Percentiles rank a stretch among this genome's conserved stretches.
These are phyloP conservation scores for Drosophila peninsularis DNA, from an alignment of 2,888 invertebrate species.

Conservation along the genomic window DNA sequence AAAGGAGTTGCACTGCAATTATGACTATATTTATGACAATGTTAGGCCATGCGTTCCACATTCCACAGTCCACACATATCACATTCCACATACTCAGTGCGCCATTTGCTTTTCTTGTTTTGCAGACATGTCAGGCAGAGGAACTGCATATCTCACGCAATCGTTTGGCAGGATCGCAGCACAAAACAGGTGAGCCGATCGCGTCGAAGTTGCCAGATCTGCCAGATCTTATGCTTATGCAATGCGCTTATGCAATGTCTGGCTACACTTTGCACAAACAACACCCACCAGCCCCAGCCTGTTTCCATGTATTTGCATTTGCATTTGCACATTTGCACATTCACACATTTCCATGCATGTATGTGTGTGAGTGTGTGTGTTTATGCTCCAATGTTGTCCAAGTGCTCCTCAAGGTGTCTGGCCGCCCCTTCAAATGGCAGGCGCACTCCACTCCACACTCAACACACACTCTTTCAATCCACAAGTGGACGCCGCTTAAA, in stretches of 20 bases:
- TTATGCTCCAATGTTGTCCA: slow-evolving; percentile 16
- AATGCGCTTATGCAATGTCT: slow-evolving; percentile 14
- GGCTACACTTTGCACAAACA: slow-evolving; percentile 3
- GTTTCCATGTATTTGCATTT: neutral
- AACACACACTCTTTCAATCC: slow-evolving; percentile 1
- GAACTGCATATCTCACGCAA: slow-evolving; percentile 59
- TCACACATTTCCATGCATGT: neutral
- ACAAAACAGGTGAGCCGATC: slow-evolving; percentile 67
- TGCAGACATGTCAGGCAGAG: slow-evolving; percentile 73
- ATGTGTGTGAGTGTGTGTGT: neutral
- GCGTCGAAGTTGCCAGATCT: slow-evolving; percentile 4
- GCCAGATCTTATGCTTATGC: slow-evolving; percentile 1
- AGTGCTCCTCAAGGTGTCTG: slow-evolving; percentile 48
- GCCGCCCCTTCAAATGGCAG: slow-evolving; percentile 33
- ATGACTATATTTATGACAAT: slow-evolving; percentile 28
- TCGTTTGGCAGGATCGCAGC: slow-evolving; percentile 64
- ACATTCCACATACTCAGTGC: slow-evolving; percentile 2
- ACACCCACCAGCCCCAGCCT: slow-evolving; percentile 5
- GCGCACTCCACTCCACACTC: slow-evolving; percentile 13
- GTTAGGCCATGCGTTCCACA: slow-evolving; percentile 9
- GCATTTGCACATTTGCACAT: slow-evolving; percentile 1
- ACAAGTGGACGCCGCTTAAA: slow-evolving; percentile 6
- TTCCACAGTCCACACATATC: slow-evolving; percentile 6
- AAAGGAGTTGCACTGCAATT: slow-evolving; percentile 24
- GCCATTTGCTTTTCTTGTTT: slow-evolving; percentile 38